Evolutionary conservation across 2,113 vertebrate species (phyloP).

Genomic region (Axis porcinus): DNA sequence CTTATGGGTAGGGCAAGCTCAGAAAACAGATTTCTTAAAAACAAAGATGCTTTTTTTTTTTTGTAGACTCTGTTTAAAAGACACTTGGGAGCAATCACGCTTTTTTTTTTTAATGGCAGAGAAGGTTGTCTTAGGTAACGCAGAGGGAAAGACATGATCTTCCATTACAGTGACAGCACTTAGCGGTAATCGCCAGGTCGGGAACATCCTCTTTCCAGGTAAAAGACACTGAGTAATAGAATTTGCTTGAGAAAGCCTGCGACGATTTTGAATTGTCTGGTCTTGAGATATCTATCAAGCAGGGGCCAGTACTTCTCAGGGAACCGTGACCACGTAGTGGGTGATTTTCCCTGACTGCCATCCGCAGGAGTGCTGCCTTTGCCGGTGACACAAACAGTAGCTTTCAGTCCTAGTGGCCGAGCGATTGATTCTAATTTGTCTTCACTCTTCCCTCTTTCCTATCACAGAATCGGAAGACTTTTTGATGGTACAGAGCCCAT

Average conservation of each 20-base stretch:
- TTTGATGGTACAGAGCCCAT: conserved; percentile 99
- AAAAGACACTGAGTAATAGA: neutral
- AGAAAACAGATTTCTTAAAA: conserved; percentile 37
- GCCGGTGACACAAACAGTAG: neutral
- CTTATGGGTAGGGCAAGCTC: neutral
- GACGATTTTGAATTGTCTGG: neutral
- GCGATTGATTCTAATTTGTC: conserved; percentile 60
- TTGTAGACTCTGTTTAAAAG: neutral
- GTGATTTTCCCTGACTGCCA: neutral
- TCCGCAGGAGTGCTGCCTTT: neutral
- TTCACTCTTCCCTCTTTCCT: conserved; percentile 65
- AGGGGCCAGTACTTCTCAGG: neutral
- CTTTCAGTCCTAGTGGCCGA: neutral
- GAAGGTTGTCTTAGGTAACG: neutral
- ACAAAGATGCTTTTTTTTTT: conserved; percentile 3
- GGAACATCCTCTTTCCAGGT: conserved; percentile 42
- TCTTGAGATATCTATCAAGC: conserved; percentile 23
- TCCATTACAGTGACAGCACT: neutral
- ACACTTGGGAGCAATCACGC: neutral
- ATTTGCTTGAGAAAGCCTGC: neutral
- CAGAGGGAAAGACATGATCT: neutral
- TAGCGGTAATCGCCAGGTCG: neutral
- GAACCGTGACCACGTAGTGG: neutral
- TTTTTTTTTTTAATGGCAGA: neutral
- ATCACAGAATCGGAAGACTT: conserved; percentile 94